phyloP scores from a whole-genome alignment of 2,797 vertebrate genomes.

The Petrocephalus sullivani region DNA sequence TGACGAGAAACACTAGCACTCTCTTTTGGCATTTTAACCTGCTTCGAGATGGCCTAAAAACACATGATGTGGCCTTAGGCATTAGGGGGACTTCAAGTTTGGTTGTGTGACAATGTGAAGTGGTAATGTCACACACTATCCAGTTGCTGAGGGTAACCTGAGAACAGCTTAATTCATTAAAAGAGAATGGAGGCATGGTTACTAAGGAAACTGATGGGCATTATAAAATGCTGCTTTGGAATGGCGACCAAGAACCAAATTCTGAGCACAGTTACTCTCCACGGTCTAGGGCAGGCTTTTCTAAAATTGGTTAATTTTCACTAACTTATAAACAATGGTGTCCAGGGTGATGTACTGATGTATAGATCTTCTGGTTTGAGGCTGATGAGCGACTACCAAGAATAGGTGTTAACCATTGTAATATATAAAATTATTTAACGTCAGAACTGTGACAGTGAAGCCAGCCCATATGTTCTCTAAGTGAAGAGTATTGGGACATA shows the following conservation, averaged over 20 bases:
- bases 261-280: neutral
- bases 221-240: neutral
- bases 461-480: neutral
- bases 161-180: neutral
- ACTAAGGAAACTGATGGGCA: neutral
- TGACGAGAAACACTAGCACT: neutral
- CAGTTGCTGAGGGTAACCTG: conserved; percentile 1
- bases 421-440: neutral
- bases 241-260: neutral
- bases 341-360: neutral
- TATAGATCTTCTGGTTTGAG: neutral
- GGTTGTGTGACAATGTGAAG: neutral
- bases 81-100: neutral
- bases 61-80: neutral
- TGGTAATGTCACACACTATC: neutral
- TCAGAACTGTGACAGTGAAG: neutral
- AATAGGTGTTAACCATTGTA: neutral
- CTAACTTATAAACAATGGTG: neutral
- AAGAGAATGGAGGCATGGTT: neutral
- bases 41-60: neutral
- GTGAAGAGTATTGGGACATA: neutral
- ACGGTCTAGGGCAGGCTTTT: neutral
- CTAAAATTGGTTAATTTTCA: neutral
- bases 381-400: neutral
- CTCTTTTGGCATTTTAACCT: neutral